Conservation (phyloP, 2,888 invertebrate species). For the Stenodera caucasica region DNA sequence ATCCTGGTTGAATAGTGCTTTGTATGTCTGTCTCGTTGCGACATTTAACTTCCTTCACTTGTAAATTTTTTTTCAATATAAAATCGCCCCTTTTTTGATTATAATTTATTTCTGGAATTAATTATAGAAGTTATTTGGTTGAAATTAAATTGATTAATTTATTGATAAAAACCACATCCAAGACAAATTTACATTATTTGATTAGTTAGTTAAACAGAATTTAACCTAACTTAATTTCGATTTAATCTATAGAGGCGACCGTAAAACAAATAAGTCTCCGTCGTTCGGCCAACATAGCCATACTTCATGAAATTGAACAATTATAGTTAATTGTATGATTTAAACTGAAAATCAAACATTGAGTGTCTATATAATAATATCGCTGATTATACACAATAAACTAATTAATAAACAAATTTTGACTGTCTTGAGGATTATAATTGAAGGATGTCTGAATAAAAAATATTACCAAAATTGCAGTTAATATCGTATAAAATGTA, state of each 20-base stretch:
- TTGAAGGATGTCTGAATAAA: too few species aligned
- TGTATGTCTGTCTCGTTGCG: not conserved
- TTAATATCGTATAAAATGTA: too few species aligned
- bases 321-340: slow-evolving; percentile 20
- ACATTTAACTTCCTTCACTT: not conserved
- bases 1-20: not conserved
- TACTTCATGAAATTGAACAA: slow-evolving; percentile 20
- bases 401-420: too few species aligned
- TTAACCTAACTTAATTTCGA: slow-evolving; percentile 38
- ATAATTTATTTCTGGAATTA: not conserved
- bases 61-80: not conserved
- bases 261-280: slow-evolving; percentile 21
- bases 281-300: slow-evolving; percentile 12
- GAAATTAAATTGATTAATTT: not conserved
- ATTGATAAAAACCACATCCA: slow-evolving; percentile 13
- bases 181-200: slow-evolving; percentile 36
- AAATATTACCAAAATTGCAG: too few species aligned
- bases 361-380: not conserved
- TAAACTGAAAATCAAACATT: slow-evolving; percentile 7
- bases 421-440: too few species aligned
- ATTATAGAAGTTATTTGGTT: not conserved
- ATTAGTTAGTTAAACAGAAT: slow-evolving; percentile 37
- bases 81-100: not conserved
- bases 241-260: slow-evolving; percentile 40
- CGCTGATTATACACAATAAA: too few species aligned